phyloP scores from a whole-genome alignment of 2,888 invertebrate species.

The Sepiola atlantica region DNA sequence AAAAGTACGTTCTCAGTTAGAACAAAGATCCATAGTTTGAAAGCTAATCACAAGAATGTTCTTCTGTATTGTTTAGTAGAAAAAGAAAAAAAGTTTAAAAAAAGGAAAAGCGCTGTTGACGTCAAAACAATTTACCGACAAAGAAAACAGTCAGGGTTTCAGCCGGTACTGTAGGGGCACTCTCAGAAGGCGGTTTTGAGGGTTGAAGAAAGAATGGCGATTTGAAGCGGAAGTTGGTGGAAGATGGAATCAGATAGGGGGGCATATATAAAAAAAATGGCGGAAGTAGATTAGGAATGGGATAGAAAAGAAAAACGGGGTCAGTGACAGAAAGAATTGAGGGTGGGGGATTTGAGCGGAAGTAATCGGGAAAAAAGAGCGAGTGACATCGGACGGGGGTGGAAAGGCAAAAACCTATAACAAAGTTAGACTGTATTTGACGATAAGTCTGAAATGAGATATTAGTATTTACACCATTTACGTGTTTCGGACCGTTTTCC shows the following conservation, averaged over 20 bases:
- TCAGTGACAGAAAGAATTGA: neutral
- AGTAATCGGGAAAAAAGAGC: neutral
- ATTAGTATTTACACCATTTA: too few relatives aligned
- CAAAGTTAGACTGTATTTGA: neutral
- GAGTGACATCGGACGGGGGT: neutral
- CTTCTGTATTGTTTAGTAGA: neutral
- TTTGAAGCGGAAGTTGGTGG: neutral
- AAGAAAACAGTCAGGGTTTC: neutral
- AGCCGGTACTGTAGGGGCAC: neutral
- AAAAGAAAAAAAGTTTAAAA: neutral
- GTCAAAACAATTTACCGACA: constrained; percentile 23
- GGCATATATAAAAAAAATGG: neutral
- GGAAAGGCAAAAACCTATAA: neutral
- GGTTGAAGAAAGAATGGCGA: neutral
- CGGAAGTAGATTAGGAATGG: neutral
- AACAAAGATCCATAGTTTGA: neutral
- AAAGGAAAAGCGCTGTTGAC: neutral
- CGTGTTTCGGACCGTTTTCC: too few relatives aligned
- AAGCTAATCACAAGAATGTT: neutral
- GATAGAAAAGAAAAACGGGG: neutral
- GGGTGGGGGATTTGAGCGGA: neutral
- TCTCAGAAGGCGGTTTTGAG: neutral
- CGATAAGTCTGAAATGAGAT: too few relatives aligned
- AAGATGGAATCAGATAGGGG: constrained; percentile 32
- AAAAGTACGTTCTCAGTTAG: neutral